phyloP scores from a whole-genome alignment of 2,797 vertebrate species.

The Sebastes aleutianus region DNA sequence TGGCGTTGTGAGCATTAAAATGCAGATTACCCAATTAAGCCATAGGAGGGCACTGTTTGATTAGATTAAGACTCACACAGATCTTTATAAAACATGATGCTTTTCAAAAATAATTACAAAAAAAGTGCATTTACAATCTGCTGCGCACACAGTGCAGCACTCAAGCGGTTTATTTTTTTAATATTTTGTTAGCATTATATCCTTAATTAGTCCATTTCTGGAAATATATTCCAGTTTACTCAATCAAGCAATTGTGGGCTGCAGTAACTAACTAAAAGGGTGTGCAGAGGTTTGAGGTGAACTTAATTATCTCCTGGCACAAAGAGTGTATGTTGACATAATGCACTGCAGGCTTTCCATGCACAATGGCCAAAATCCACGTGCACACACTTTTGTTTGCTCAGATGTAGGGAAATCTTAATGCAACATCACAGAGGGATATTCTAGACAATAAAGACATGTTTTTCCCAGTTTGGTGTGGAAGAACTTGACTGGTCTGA shows the following conservation, averaged over 20 bases:
- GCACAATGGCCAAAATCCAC: neutral
- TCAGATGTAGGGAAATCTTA: too few relatives aligned
- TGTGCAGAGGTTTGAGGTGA: neutral
- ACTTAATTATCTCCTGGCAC: constrained; percentile 19
- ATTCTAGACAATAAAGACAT: neutral
- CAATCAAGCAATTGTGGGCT: neutral
- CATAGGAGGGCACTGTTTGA: constrained; percentile 79
- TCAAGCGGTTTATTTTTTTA: neutral
- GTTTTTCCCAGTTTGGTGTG: too few relatives aligned
- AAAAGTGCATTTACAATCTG: constrained; percentile 12
- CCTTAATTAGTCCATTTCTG: constrained; percentile 10
- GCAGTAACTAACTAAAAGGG: neutral
- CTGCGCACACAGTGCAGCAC: neutral
- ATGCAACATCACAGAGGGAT: neutral
- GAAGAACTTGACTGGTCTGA: too few relatives aligned
- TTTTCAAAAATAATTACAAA: constrained; percentile 1
- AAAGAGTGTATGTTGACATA: neutral
- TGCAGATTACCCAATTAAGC: constrained; percentile 62
- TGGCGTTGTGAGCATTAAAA: constrained; percentile 25
- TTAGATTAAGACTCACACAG: constrained; percentile 53
- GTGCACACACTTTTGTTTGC: neutral
- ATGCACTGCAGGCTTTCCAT: neutral
- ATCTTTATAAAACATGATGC: constrained; percentile 12
- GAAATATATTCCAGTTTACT: neutral
- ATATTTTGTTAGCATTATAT: constrained; percentile 4